Percentiles rank a stretch among this genome's conserved stretches.
phyloP scores from a whole-genome alignment of 2,888 invertebrate species.

The Euclidia mi region DNA sequence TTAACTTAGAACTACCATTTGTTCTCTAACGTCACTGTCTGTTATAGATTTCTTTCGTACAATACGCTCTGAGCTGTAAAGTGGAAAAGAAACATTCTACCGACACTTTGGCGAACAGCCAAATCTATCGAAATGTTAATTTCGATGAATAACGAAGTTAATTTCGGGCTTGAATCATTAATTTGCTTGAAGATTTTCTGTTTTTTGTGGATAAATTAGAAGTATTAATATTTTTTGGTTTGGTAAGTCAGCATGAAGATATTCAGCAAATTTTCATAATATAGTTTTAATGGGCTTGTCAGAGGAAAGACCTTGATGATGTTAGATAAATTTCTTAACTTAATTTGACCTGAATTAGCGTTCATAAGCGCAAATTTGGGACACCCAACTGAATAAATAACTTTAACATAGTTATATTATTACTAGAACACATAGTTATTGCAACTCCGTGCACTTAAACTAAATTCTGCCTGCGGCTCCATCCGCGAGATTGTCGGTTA shows the following conservation, averaged over 20 bases:
- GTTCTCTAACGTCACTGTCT: constrained; percentile 47
- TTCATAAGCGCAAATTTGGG: no score
- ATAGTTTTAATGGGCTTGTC: no score
- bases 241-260: neutral
- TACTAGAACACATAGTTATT: no score
- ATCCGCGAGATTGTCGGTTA: no score
- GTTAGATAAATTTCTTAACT: no score
- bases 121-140: constrained; percentile 46
- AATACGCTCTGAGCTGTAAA: constrained; percentile 27
- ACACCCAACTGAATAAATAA: no score
- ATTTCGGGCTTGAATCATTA: constrained; percentile 18
- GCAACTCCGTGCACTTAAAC: no score
- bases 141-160: constrained; percentile 26
- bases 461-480: no score
- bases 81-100: constrained; percentile 17
- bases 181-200: constrained; percentile 15
- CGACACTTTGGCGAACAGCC: constrained; percentile 41
- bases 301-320: no score
- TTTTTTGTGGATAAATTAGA: neutral
- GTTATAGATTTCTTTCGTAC: constrained; percentile 60
- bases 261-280: neutral
- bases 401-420: no score
- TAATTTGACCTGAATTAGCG: no score
- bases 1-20: constrained; percentile 18
- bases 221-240: neutral